phyloP scores from a whole-genome alignment of 2,113 vertebrate genomes.

The Rhabdomys dilectus region DNA sequence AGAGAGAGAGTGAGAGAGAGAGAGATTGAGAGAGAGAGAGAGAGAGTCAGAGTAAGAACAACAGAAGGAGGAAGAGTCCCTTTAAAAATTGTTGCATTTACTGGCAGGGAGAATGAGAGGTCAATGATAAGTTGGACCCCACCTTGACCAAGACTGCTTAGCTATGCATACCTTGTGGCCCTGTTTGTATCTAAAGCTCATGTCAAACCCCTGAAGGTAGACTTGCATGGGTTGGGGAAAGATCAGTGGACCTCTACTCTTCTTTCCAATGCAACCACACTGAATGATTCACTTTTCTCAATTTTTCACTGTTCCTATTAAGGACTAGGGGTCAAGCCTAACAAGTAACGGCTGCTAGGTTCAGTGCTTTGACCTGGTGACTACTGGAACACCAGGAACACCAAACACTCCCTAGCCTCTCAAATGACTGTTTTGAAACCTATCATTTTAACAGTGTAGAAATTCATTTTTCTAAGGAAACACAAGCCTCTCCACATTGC shows the following conservation, averaged over 20 bases:
- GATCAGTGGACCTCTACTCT: neutral
- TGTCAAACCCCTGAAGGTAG: neutral
- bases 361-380: neutral
- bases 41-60: neutral
- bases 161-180: no score
- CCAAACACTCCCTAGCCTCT: neutral
- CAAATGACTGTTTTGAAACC: neutral
- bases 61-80: neutral
- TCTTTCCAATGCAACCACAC: neutral
- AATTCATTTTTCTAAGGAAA: conserved; percentile 12
- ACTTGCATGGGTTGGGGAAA: neutral
- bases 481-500: neutral
- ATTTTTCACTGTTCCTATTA: neutral
- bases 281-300: neutral
- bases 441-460: neutral
- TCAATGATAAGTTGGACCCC: neutral
- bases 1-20: neutral
- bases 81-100: neutral
- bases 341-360: no score
- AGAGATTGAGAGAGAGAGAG: neutral
- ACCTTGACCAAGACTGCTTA: neutral
- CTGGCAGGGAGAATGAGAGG: neutral
- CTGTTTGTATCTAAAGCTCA: neutral
- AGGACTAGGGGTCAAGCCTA: neutral
- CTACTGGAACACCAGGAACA: no score